Evolutionary conservation across 2,797 vertebrate genomes (phyloP).

Genomic region (Okamejei kenojei): DNA sequence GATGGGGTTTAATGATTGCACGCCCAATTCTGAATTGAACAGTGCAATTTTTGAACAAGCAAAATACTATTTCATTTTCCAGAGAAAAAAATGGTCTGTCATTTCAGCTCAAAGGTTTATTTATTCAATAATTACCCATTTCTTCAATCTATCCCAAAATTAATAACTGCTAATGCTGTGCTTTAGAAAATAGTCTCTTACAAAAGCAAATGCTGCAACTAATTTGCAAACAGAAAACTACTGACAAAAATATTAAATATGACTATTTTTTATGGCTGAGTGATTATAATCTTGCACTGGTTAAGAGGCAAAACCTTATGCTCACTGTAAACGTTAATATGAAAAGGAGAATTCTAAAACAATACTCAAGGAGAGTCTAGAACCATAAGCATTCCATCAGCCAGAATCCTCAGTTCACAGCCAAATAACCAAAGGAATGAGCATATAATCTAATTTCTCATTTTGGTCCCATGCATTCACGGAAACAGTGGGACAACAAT

Average conservation of each 20-base stretch:
- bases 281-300: neutral
- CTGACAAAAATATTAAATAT: neutral
- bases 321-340: neutral
- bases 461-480: too few relatives aligned
- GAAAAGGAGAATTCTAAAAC: neutral
- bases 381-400: neutral
- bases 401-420: neutral
- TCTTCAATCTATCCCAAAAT: neutral
- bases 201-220: neutral
- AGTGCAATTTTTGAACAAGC: neutral
- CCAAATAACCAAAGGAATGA: neutral
- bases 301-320: neutral
- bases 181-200: neutral
- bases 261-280: neutral
- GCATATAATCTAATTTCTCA: neutral
- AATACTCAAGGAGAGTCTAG: neutral
- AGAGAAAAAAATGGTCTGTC: neutral
- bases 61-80: neutral
- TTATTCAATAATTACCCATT: neutral
- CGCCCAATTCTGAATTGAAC: neutral
- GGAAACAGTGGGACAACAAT: neutral
- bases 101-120: neutral
- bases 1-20: neutral
- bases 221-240: neutral
- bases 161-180: neutral